Base-by-base conservation (phyloP, 2,797 vertebrate genomes). In the Yasuhikotakia modesta region DNA sequence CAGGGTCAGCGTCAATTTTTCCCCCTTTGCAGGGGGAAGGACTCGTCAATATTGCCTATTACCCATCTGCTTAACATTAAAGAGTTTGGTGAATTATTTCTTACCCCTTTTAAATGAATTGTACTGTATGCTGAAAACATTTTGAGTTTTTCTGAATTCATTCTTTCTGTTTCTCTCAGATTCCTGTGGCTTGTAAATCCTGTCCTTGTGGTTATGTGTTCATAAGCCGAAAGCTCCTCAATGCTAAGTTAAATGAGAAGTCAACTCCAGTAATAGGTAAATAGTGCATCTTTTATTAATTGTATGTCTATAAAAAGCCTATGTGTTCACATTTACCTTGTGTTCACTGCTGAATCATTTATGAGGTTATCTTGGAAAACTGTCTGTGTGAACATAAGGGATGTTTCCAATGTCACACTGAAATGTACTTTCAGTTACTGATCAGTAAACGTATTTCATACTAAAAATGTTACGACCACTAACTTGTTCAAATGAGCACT, bases 181-280 rank as follows among this genome's bases (percentile, higher is more conserved):
- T 99, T 91, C 97, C 97, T 69, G 97, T 99, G 85, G 97, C 97
- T 10, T 99, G 97, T 87, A 99, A 99, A 87, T 98, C 97, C 2
- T 98, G 97, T 85, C 95, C 97, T 4, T 99, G 97, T 90, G 97
- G 97, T 79, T 99, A 92, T 76, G 95, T 99, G 87, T 99, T 99
- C 88, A 99, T 99, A 82, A 99, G 97, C 88, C 93, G 97, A 87
- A 99, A 98, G 84, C 96, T 99, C 70, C 88, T 99, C 64, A 96
- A 96, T 82, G 97, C 96, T 63, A 97, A 95, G 87, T 92, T 96
- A 80, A 91, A 93, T 17, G 96, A 99, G 84, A 94, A 95, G 79
- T 93, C 94, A 4, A 88, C 95, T 50, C 91, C 94, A 75, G 93
- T 94, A 81, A 89, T 95, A 94, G 97, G 97, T 98, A 95, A 88